Evolutionary conservation across 2,113 vertebrate genomes (phyloP), one percentile per base, ranked within the genome.

Genomic region (Trogon melanurus): DNA sequence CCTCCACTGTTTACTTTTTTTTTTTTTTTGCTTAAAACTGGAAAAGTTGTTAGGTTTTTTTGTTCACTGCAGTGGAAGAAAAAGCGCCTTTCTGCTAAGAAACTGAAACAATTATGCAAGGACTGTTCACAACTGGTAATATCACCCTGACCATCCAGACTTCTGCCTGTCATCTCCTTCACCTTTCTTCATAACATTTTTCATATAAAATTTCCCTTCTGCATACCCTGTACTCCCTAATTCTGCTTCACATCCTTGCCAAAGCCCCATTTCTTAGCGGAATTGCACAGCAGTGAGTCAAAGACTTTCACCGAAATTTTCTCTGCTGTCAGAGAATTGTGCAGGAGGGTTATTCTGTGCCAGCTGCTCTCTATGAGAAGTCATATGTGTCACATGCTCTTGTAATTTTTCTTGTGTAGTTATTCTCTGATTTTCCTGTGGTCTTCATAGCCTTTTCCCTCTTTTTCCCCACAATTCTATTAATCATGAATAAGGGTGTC

Each of bases 51-150:
- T 81, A 38, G 10, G 6, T 70, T 88, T 92, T 81, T 11, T 20
- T 94, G 27, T 83, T 96, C 56, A 78, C 27, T 69, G 54, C 60
- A 61, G 58, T 74, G 51, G 54, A 88, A 93, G 23, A 88, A 73
- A 30, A 83, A 93, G 50, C 25, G 5, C 1, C 34, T 65, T 82
- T 47, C 26, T 65, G 17, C 58, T 78, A 70, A 27, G 22, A 79
- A 92, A 83, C 8, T 19, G 45, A 87, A 94, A 58, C 11, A 26
- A 67, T 82, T 64, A 41, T 32, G 21, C 27, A 70, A 85, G 17
- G 19, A 45, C 75, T 51, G 11, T 83, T 88, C 36, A 41, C 41
- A 47, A 36, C 11, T 45, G 11, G 16, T 57, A 54, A 26, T 61
- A 58, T 58, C 44, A 83, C 13, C 13, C 27, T 80, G 75, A 54